These are phyloP conservation scores for Microcebus ravelobensis DNA, from an alignment of 2,113 vertebrate genomes.

Conservation along the genomic window DNA sequence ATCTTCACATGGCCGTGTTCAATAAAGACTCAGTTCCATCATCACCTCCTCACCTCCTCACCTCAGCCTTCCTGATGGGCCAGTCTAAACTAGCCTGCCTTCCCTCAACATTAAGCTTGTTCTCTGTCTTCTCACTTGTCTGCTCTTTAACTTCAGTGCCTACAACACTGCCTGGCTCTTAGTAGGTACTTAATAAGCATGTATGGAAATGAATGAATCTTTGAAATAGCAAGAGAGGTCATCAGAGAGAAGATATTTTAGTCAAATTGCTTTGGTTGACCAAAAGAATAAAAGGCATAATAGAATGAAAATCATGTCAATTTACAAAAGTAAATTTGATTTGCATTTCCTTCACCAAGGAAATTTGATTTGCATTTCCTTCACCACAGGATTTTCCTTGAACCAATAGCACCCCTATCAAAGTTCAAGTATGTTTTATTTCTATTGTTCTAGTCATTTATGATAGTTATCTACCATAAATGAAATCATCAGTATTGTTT, in stretches of 20 bases:
- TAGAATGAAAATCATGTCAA: background rate
- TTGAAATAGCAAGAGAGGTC: background rate
- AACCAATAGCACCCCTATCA: background rate
- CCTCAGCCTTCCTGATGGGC: background rate
- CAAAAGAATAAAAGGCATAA: background rate
- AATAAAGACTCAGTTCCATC: background rate
- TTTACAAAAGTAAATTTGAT: background rate
- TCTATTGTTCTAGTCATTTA: background rate
- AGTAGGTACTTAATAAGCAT: background rate
- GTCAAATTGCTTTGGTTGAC: background rate
- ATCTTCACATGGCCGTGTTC: background rate
- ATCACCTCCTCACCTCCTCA: no score
- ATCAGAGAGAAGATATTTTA: background rate
- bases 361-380: background rate
- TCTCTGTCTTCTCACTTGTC: background rate
- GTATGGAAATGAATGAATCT: background rate
- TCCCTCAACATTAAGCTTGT: background rate
- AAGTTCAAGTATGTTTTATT: background rate
- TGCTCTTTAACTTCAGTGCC: background rate
- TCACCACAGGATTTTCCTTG: background rate
- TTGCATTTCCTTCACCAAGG: background rate
- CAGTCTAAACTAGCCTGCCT: background rate
- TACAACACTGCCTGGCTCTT: background rate
- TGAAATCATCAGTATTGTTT: constrained; percentile 51
- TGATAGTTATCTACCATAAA: background rate